Percentiles rank a stretch among this genome's conserved stretches.
Evolutionary conservation across 2,888 invertebrate genomes (phyloP).

Genomic region (Oligia fasciuncula): DNA sequence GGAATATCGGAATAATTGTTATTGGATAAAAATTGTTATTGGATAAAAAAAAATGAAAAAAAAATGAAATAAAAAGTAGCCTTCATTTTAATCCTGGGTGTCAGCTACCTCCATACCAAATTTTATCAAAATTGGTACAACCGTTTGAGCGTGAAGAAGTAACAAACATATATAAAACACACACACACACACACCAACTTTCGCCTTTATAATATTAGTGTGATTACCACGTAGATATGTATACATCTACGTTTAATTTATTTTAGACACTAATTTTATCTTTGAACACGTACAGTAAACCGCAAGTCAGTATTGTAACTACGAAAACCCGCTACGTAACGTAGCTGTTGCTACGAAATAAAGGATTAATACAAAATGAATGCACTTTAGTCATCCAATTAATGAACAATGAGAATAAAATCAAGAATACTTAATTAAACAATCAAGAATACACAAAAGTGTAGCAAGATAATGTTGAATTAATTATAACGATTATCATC

Average conservation of each 20-base stretch:
- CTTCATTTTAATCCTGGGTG: too few species aligned
- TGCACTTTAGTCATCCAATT: background rate
- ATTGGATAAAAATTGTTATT: too few species aligned
- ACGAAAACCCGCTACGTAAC: background rate
- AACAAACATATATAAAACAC: too few species aligned
- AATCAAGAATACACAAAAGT: too few species aligned
- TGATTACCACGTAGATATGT: background rate
- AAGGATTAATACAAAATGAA: background rate
- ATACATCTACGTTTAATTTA: background rate
- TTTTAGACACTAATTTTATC: background rate
- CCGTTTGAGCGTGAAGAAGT: too few species aligned
- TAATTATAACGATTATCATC: conserved; percentile 19
- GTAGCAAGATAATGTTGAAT: conserved; percentile 14
- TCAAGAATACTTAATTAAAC: background rate
- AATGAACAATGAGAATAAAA: background rate
- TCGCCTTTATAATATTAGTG: too few species aligned
- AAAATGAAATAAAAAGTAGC: too few species aligned
- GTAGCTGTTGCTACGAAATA: background rate
- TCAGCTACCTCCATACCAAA: too few species aligned
- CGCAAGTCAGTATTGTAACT: background rate
- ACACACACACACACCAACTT: too few species aligned
- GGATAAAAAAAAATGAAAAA: too few species aligned
- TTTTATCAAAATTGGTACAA: too few species aligned
- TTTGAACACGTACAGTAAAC: background rate
- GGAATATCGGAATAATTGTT: too few species aligned